These are phyloP conservation scores for Lagocephalus sceleratus DNA, from an alignment of 2,797 vertebrate species.

Conservation along the genomic window DNA sequence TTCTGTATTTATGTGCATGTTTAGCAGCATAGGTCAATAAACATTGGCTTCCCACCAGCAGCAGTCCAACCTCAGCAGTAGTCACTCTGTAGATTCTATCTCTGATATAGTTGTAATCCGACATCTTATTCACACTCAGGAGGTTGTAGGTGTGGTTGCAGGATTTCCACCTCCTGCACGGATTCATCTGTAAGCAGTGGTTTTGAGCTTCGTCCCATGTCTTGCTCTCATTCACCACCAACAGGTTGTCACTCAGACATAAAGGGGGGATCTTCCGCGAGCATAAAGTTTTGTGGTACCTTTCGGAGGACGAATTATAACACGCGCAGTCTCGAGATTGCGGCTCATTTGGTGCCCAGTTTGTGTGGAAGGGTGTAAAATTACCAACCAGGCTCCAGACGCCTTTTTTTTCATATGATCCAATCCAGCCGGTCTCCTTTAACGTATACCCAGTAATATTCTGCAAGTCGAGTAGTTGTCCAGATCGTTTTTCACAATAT, in stretches of 20 bases:
- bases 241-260: conserved; percentile 33
- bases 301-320: fast-evolving
- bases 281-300: fast-evolving
- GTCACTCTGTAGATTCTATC: conserved; percentile 19
- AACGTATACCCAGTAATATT: fast-evolving
- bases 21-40: no score
- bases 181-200: conserved; percentile 21
- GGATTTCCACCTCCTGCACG: fast-evolving
- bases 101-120: conserved; percentile 15
- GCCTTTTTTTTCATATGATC: conserved; percentile 10
- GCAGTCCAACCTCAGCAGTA: conserved; percentile 37
- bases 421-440: conserved; percentile 12
- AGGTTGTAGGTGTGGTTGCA: background rate
- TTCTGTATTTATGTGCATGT: no score
- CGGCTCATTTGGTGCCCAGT: conserved; percentile 10
- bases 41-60: background rate
- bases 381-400: conserved; percentile 23
- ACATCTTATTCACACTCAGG: background rate
- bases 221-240: conserved; percentile 42
- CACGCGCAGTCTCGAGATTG: conserved; percentile 12
- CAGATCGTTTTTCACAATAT: fast-evolving
- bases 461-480: conserved; percentile 6
- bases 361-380: background rate
- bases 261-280: fast-evolving
- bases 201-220: conserved; percentile 44